These are phyloP conservation scores for Otus sunia DNA, from an alignment of 2,113 vertebrate genomes.

Conservation along the genomic window DNA sequence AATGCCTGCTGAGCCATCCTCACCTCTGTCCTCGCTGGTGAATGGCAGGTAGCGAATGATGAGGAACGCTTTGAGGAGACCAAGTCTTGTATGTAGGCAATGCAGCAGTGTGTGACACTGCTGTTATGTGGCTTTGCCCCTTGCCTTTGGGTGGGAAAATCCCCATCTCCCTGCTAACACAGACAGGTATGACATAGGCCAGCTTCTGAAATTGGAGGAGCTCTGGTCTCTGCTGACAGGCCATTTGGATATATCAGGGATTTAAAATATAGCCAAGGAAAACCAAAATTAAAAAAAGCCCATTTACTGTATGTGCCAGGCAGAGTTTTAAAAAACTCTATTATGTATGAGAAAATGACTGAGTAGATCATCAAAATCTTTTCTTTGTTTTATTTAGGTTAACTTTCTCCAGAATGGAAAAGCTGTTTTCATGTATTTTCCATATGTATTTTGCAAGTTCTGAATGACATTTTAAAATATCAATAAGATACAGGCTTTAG, in stretches of 20 bases:
- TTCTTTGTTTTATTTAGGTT: background rate
- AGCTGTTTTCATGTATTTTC: conserved; percentile 4
- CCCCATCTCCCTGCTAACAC: background rate
- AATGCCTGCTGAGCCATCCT: background rate
- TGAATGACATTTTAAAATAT: conserved; percentile 73
- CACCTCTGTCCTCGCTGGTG: background rate
- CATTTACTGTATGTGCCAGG: background rate
- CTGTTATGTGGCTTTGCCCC: background rate
- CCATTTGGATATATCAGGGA: background rate
- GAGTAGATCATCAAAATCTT: background rate
- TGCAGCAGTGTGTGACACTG: too few species aligned
- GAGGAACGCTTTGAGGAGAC: background rate
- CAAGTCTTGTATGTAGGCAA: fast-evolving
- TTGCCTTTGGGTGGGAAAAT: background rate
- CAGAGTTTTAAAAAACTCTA: background rate
- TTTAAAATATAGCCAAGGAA: background rate
- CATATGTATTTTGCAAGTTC: conserved; percentile 40
- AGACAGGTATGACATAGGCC: background rate
- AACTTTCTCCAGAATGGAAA: background rate
- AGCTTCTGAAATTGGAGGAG: background rate
- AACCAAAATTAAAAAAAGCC: background rate
- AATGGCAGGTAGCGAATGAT: fast-evolving
- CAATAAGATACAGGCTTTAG: conserved; percentile 64
- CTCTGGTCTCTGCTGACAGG: background rate
- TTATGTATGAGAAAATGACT: background rate